Base-by-base conservation (phyloP, 1,140 invertebrate species). In the Schlechtendalia chinensis region DNA sequence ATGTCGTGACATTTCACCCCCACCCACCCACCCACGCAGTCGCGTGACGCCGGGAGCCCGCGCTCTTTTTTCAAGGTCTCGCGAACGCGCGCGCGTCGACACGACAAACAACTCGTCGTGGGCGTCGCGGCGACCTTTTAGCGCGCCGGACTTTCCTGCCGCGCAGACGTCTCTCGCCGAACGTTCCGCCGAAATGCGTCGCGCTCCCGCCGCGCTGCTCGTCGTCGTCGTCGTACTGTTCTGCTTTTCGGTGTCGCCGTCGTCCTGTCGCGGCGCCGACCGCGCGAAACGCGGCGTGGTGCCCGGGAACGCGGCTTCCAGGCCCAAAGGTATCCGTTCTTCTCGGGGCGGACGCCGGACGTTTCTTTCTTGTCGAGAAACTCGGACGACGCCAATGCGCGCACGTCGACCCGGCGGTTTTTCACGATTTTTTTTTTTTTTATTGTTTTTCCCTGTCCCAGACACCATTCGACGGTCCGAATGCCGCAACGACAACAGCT, bases 11-110 rank as follows among this genome's bases (percentile, higher is more conserved):
- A n/a, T n/a, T n/a, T n/a, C n/a, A n/a, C n/a, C n/a, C n/a, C n/a
- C n/a, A n/a, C n/a, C n/a, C n/a, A n/a, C n/a, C n/a, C n/a, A n/a
- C n/a, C n/a, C n/a, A n/a, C n/a, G n/a, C n/a, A n/a, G n/a, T n/a
- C n/a, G n/a, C n/a, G n/a, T n/a, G n/a, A n/a, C n/a, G n/a, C n/a
- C n/a, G n/a, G n/a, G n/a, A n/a, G n/a, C n/a, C n/a, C n/a, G n/a
- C n/a, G n/a, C n/a, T n/a, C n/a, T n/a, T n/a, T n/a, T n/a, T n/a
- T n/a, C n/a, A n/a, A n/a, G n/a, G n/a, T n/a, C n/a, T n/a, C n/a
- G n/a, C n/a, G n/a, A n/a, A n/a, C n/a, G n/a, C 75, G 75, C 61
- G 75, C 39, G 32, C 54, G 75, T 63, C 47, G 75, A n/a, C 75
- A 79, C 56, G 75, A 61, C 75, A 79, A 58, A 58, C 63, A 79